Evolutionary conservation across 2,113 vertebrate genomes (phyloP).

Genomic region (Dipodomys spectabilis): DNA sequence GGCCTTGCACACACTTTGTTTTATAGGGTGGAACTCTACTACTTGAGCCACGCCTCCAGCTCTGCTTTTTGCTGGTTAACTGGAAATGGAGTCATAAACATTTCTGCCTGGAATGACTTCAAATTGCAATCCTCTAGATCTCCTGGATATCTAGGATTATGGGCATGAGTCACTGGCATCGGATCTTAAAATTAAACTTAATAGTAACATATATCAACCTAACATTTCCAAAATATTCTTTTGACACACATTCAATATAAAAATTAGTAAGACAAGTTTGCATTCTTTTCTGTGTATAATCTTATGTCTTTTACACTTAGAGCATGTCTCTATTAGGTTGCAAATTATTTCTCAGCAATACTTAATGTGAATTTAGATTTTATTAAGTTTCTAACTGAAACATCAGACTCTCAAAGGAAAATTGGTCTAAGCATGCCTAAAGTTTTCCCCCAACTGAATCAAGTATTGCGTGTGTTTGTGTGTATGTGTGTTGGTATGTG

Average conservation of each 20-base stretch:
- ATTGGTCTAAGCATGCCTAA: neutral
- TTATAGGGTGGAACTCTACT: too few species aligned
- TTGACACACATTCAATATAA: neutral
- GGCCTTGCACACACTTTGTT: too few species aligned
- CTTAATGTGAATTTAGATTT: constrained; percentile 7
- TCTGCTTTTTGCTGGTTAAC: too few species aligned
- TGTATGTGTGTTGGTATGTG: too few species aligned
- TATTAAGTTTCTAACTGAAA: constrained; percentile 4
- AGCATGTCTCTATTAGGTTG: neutral
- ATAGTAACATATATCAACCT: neutral
- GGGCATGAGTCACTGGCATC: too few species aligned
- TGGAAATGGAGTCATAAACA: too few species aligned
- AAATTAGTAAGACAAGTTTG: neutral
- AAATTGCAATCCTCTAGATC: too few species aligned
- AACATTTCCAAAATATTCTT: neutral
- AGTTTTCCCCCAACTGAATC: neutral
- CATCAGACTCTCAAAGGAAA: neutral
- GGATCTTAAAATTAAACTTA: too few species aligned
- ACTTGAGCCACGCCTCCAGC: too few species aligned
- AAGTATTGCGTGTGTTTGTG: neutral
- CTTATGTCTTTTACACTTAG: neutral
- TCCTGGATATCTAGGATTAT: too few species aligned
- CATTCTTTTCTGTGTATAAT: neutral
- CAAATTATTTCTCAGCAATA: constrained; percentile 50
- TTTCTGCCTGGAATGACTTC: too few species aligned